These are phyloP conservation scores for Macrophya alboannulata DNA, from an alignment of 2,888 invertebrate species.

Conservation along the genomic window DNA sequence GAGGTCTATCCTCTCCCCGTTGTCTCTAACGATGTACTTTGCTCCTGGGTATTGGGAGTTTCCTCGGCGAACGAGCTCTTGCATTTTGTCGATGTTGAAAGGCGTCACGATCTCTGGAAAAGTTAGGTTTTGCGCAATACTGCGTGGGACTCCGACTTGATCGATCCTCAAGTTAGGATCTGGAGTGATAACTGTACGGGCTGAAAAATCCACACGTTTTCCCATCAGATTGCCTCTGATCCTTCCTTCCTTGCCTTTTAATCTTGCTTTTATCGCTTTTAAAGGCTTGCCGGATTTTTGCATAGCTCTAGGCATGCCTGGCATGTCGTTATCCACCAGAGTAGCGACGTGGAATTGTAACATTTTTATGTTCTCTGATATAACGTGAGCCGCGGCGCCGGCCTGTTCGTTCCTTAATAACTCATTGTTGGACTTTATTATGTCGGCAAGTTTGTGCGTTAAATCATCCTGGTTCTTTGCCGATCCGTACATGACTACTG, in stretches of 20 bases:
- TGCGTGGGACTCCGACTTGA: slow-evolving; percentile 98
- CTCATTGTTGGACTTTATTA: slow-evolving; percentile 99
- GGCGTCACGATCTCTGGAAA: slow-evolving; percentile 99
- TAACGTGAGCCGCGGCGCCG: slow-evolving; percentile 98
- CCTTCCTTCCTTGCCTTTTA: slow-evolving; percentile 99
- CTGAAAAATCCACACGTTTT: slow-evolving; percentile 99
- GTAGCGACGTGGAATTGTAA: slow-evolving; percentile 99
- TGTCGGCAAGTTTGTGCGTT: slow-evolving; percentile 99
- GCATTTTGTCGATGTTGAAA: slow-evolving; percentile 97
- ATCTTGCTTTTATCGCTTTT: slow-evolving; percentile 97
- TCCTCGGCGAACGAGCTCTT: slow-evolving; percentile 96
- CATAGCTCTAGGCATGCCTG: slow-evolving; percentile 98
- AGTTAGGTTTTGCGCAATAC: slow-evolving; percentile 99
- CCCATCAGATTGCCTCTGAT: slow-evolving; percentile 99
- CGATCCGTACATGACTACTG: slow-evolving; percentile 99
- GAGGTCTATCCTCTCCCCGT: slow-evolving; percentile 98
- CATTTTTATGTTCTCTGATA: slow-evolving; percentile 98
- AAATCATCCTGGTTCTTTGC: slow-evolving; percentile 99
- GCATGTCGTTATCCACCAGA: slow-evolving; percentile 99
- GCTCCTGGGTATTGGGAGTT: slow-evolving; percentile 99
- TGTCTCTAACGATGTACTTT: slow-evolving; percentile 99
- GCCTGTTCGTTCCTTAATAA: slow-evolving; percentile 96
- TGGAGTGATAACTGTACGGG: slow-evolving; percentile 98
- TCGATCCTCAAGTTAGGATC: slow-evolving; percentile 97
- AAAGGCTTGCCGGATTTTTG: slow-evolving; percentile 99